phyloP scores from a whole-genome alignment of 2,888 invertebrate genomes.

The Campopleginae sp. region DNA sequence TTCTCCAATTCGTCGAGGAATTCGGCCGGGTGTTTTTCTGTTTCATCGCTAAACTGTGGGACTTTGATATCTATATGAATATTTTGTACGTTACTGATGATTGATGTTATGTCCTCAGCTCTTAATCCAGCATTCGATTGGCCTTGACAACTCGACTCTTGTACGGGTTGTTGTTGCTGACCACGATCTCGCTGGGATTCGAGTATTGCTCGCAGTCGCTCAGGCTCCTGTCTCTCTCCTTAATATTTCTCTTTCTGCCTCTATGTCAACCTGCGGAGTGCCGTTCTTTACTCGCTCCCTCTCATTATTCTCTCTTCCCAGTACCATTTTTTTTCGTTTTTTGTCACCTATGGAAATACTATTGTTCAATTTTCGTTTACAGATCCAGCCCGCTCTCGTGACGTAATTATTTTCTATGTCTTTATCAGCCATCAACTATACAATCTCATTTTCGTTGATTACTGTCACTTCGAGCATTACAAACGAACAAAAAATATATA shows the following conservation, averaged over 20 bases:
- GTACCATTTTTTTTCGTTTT: neutral
- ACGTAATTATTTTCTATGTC: neutral
- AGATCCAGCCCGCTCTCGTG: neutral
- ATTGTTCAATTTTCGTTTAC: neutral
- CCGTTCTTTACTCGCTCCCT: neutral
- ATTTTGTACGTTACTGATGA: neutral
- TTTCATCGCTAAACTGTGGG: neutral
- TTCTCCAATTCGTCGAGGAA: neutral
- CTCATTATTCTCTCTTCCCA: neutral
- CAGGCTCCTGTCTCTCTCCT: neutral
- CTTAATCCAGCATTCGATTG: neutral
- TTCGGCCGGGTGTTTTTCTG: slow-evolving; percentile 1
- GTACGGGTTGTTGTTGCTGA: neutral
- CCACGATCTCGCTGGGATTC: neutral
- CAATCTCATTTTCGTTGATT: neutral
- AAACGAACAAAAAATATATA: too few species aligned
- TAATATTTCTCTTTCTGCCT: neutral
- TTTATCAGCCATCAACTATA: neutral
- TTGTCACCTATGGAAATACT: neutral
- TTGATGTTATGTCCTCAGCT: neutral
- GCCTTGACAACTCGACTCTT: neutral
- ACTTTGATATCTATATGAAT: neutral
- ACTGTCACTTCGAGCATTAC: too few species aligned
- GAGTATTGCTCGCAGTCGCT: neutral
- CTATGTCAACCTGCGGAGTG: neutral